These are phyloP conservation scores for Thamnophis elegans DNA, from an alignment of 2,797 vertebrate genomes.

Conservation along the genomic window DNA sequence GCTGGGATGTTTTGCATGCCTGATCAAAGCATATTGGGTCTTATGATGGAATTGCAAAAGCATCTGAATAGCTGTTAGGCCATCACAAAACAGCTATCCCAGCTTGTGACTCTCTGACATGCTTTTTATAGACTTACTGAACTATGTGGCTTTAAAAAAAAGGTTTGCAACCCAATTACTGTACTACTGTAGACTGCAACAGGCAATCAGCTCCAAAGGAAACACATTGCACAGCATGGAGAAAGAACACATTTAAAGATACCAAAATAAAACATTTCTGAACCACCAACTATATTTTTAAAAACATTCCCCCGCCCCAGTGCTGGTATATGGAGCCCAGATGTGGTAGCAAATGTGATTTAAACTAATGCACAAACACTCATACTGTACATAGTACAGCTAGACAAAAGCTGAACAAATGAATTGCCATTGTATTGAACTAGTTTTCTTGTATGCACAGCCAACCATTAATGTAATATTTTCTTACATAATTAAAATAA, in stretches of 20 bases:
- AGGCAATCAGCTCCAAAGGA: slow-evolving; percentile 27
- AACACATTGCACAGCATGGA: slow-evolving; percentile 4
- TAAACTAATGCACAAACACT: background rate
- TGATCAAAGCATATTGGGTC: slow-evolving; percentile 56
- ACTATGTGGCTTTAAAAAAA: slow-evolving; percentile 23
- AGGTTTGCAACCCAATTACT: slow-evolving; percentile 32
- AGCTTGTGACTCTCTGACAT: background rate
- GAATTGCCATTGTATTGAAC: background rate
- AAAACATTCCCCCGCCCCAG: background rate
- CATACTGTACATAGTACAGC: background rate
- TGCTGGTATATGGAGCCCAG: background rate
- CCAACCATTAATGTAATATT: background rate
- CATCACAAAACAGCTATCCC: slow-evolving; percentile 45
- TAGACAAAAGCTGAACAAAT: background rate
- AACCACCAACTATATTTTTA: background rate
- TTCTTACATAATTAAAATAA: slow-evolving; percentile 11
- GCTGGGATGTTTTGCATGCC: slow-evolving; percentile 45
- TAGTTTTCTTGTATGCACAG: background rate
- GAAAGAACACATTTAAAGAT: slow-evolving; percentile 12
- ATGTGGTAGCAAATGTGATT: background rate
- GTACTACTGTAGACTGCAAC: slow-evolving; percentile 29
- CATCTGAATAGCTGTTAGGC: slow-evolving; percentile 58
- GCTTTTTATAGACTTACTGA: slow-evolving; percentile 51
- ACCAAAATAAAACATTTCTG: background rate
- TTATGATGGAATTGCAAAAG: slow-evolving; percentile 56